phyloP scores from a whole-genome alignment of 2,113 vertebrate genomes.

The Polyodon spathula region DNA sequence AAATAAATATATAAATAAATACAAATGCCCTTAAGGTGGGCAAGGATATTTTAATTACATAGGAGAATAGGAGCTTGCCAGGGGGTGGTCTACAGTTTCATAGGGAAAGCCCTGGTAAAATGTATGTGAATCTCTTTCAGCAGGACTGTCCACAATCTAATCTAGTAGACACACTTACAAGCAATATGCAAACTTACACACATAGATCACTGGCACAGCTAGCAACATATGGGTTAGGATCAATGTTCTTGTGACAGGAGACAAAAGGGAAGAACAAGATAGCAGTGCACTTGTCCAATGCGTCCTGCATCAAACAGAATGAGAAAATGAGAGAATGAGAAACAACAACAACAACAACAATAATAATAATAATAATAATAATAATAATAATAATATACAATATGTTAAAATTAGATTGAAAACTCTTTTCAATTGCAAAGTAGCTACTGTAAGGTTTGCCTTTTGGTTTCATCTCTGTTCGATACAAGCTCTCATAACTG shows the following conservation, averaged over 20 bases:
- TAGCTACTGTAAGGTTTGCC: too few species aligned
- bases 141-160: neutral
- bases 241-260: conserved; percentile 92
- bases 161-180: neutral
- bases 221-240: conserved; percentile 91
- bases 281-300: conserved; percentile 92
- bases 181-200: conserved; percentile 68
- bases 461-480: too few species aligned
- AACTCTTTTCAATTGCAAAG: too few species aligned
- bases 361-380: neutral
- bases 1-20: neutral
- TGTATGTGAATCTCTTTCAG: neutral
- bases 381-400: too few species aligned
- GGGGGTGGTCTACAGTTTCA: neutral
- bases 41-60: neutral
- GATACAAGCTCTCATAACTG: too few species aligned
- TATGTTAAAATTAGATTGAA: too few species aligned
- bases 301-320: conserved; percentile 52
- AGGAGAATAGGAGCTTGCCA: neutral
- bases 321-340: too few species aligned
- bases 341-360: conserved; percentile 4
- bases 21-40: neutral
- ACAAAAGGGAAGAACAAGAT: conserved; percentile 91
- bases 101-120: neutral
- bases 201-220: conserved; percentile 95